Percentiles rank a stretch among this genome's conserved stretches.
Conservation (phyloP, 2,113 vertebrate genomes). For the Arizona elegans region DNA sequence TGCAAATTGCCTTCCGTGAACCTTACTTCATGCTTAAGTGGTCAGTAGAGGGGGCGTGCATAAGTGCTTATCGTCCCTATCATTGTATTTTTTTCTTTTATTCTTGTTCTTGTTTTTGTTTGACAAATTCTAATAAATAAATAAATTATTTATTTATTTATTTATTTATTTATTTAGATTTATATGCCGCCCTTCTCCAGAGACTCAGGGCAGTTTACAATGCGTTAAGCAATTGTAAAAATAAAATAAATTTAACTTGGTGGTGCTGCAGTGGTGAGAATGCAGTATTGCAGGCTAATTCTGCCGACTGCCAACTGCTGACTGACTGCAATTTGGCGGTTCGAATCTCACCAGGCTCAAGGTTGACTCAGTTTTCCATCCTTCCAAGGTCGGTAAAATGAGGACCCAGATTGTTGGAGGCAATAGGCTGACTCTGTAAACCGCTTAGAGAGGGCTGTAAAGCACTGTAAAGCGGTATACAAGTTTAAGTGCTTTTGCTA, state of each 20-base stretch:
- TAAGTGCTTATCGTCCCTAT: too few species aligned
- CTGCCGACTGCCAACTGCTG: background rate
- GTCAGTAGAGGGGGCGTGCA: too few species aligned
- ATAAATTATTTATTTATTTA: too few species aligned
- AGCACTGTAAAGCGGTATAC: background rate
- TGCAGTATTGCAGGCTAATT: background rate
- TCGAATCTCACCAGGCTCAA: fast-evolving
- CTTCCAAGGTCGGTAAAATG: background rate
- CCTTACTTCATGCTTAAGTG: too few species aligned
- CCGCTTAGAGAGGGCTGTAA: background rate
- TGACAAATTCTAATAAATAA: too few species aligned
- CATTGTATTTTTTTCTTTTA: too few species aligned
- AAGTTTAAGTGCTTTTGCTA: background rate
- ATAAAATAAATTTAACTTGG: background rate
- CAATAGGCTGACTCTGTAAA: background rate
- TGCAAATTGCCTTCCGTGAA: too few species aligned
- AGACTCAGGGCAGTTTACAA: too few species aligned
- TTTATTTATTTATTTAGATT: too few species aligned
- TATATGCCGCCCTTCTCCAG: too few species aligned
- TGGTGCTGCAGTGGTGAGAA: background rate
- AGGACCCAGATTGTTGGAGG: background rate
- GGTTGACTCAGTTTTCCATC: background rate
- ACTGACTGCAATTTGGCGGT: background rate
- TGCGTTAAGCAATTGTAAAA: too few species aligned
- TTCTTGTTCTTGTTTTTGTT: too few species aligned